Base-by-base conservation (phyloP, 2,888 invertebrate species). In the Drosophila birchii region DNA sequence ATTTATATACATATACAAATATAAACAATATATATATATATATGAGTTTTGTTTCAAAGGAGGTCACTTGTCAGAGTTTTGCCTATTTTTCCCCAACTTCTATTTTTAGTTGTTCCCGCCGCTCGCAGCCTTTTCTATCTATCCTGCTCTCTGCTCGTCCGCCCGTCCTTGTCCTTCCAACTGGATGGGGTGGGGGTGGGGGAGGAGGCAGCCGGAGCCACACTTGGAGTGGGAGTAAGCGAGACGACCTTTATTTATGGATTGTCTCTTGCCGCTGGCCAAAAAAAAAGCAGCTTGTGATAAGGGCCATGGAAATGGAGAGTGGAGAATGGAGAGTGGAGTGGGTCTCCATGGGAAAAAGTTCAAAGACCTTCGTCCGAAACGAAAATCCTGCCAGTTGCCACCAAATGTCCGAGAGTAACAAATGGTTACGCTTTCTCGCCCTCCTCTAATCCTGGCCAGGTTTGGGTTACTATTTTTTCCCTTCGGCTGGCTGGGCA, bases 171-270 rank as follows among this genome's bases (percentile, higher is more conserved):
- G 16, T 41, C 41, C 62, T 39, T 12, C 14, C 18, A 32, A 20
- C n/a, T 34, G 41, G 12, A 29, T 29, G 3, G 8, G 8, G 7
- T 8, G 29, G 29, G 29, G 29, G 12, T 18, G 9, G 18, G 47
- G 58, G 29, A 29, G 18, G 23, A 38, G 12, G 54, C 23, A 38
- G 54, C 12, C 54, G 38, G 38, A 38, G 54, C n/a, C 38, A 23
- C 0, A 38, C n/a, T 55, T 41, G 16, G 41, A 56, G 60, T 61
- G 57, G 60, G 58, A 18, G 57, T 43, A 43, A 57, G 58, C 57
- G 60, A 61, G 58, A 57, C 47, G 26, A 64, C 63, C 62, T 61
- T 64, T 64, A 64, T 61, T 49, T 64, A 64, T 41, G 63, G 61
- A 32, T 38, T 39, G 45, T 20, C 26, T 38, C 16, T 60, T 39